These are phyloP conservation scores for Rhinella marina DNA, from an alignment of 2,797 vertebrate genomes.

Conservation along the genomic window DNA sequence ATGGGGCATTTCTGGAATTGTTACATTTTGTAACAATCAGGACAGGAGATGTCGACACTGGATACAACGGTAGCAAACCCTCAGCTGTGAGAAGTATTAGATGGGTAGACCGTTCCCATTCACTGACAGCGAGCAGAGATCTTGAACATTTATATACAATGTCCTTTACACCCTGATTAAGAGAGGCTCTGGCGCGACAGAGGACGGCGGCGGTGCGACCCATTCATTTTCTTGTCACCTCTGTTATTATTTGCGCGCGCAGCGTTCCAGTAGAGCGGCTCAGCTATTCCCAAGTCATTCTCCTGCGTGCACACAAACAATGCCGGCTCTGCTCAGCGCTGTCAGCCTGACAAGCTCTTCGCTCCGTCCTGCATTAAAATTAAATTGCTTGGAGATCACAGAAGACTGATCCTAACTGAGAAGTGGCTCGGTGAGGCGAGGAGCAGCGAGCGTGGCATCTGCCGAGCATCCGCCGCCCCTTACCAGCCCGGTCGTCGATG, in stretches of 20 bases:
- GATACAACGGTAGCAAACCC: too few species aligned
- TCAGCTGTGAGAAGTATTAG: too few species aligned
- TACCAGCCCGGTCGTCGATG: background rate
- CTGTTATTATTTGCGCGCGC: background rate
- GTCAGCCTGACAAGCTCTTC: background rate
- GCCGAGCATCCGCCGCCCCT: background rate
- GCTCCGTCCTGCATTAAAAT: background rate
- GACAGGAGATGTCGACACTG: too few species aligned
- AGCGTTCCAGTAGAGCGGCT: background rate
- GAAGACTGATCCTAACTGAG: background rate
- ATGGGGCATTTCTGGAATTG: too few species aligned
- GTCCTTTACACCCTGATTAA: background rate
- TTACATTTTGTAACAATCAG: too few species aligned
- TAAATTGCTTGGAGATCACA: constrained; percentile 34
- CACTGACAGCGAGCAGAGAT: too few species aligned
- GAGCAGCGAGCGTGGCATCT: background rate
- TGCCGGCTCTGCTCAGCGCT: background rate
- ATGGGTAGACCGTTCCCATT: too few species aligned
- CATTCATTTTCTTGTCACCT: background rate
- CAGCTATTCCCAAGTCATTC: background rate
- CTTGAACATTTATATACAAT: background rate
- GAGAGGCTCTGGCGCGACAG: background rate
- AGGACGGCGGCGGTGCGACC: background rate
- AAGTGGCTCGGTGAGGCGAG: background rate
- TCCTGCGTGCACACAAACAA: background rate